A percentile compares a stretch with the other conserved stretches of the same genome.
Conservation (phyloP, 2,888 invertebrate genomes). For the Sminthurides aquaticus region DNA sequence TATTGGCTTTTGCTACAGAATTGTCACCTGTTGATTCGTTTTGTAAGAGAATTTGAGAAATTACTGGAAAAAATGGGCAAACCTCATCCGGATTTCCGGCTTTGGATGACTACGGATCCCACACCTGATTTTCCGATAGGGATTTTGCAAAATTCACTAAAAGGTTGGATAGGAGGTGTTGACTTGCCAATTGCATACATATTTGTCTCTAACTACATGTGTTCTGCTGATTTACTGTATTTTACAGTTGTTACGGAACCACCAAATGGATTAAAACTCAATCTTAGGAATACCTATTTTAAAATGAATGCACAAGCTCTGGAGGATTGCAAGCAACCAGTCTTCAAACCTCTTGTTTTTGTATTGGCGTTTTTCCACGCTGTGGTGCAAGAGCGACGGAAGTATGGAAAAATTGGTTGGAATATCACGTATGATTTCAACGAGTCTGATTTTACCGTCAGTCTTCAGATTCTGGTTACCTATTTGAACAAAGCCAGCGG, state of each 20-base stretch:
- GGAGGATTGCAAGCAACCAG: conserved; percentile 64
- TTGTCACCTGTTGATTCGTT: conserved; percentile 74
- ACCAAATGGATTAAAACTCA: conserved; percentile 81
- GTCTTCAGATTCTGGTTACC: conserved; percentile 73
- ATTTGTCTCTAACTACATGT: neutral
- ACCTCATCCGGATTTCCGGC: conserved; percentile 81
- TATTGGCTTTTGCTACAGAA: conserved; percentile 91
- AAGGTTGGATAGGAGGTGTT: conserved; percentile 52
- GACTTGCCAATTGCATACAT: neutral
- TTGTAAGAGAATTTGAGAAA: conserved; percentile 74
- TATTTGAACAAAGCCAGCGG: conserved; percentile 66
- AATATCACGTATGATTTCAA: conserved; percentile 90
- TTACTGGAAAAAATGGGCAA: conserved; percentile 67
- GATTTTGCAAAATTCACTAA: conserved; percentile 73
- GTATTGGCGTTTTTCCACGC: conserved; percentile 86
- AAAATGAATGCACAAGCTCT: conserved; percentile 70
- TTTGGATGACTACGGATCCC: conserved; percentile 90
- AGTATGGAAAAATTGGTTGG: conserved; percentile 92
- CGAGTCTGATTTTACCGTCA: conserved; percentile 84
- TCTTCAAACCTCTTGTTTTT: conserved; percentile 74
- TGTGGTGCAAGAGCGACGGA: conserved; percentile 65
- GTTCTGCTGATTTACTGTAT: neutral
- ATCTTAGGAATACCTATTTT: conserved; percentile 78
- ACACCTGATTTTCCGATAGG: conserved; percentile 81
- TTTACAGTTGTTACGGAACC: conserved; percentile 80